Evolutionary conservation across 2,797 vertebrate genomes (phyloP).

Genomic region (Rhinoraja longicauda): DNA sequence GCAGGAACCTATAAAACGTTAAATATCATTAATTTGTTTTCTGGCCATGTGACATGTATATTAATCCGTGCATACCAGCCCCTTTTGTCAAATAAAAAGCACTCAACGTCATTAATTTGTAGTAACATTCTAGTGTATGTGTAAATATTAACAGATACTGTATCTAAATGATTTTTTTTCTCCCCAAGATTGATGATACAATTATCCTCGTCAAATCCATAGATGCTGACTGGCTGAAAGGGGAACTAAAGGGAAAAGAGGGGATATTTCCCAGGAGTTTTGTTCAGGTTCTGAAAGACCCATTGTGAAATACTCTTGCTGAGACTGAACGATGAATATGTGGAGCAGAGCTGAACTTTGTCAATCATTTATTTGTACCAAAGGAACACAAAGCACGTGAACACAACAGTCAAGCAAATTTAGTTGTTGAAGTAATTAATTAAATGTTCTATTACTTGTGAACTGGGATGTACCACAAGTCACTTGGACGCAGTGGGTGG

Average conservation of each 20-base stretch:
- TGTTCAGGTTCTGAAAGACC: conserved; percentile 59
- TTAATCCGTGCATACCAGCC: no score
- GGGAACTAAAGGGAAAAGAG: conserved; percentile 67
- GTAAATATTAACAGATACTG: conserved; percentile 17
- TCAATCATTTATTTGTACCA: conserved; percentile 2
- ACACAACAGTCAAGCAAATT: neutral
- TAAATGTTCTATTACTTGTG: neutral
- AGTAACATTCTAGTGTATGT: neutral
- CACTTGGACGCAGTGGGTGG: neutral
- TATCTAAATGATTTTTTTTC: neutral
- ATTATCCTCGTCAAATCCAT: conserved; percentile 69
- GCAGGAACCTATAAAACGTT: no score
- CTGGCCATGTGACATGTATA: no score
- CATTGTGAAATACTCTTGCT: conserved; percentile 45
- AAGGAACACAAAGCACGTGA: neutral
- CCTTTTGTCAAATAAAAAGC: no score
- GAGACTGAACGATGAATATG: neutral
- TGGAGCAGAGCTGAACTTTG: neutral
- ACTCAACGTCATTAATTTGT: neutral
- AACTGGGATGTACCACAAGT: neutral
- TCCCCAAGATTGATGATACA: conserved; percentile 69
- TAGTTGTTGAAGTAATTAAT: neutral
- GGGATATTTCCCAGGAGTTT: conserved; percentile 85
- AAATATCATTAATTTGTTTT: no score
- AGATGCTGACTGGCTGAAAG: conserved; percentile 81